Evolutionary conservation across 2,888 invertebrate species (phyloP).

Genomic region (Dioctria linearis): DNA sequence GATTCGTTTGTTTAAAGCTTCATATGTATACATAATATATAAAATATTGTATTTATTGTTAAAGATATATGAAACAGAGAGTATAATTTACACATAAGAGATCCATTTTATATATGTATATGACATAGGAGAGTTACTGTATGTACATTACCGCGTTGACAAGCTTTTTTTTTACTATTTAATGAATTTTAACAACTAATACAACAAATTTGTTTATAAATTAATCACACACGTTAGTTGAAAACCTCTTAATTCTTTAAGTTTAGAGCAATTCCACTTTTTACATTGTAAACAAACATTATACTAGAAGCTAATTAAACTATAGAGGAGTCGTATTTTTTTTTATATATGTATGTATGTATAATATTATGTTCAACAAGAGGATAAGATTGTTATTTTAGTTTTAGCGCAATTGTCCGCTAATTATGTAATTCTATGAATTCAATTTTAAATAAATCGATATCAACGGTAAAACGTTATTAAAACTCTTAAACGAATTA

Average conservation of each 20-base stretch:
- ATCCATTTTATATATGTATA: constrained; percentile 28
- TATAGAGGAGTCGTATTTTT: not conserved
- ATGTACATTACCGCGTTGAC: not conserved
- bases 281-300: not conserved
- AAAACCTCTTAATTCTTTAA: not conserved
- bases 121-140: not conserved
- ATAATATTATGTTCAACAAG: not conserved
- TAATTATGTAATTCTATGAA: constrained; percentile 33
- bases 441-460: constrained; percentile 29
- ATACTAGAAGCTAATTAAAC: no score
- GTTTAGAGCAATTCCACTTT: not conserved
- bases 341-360: not conserved
- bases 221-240: no score
- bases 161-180: no score
- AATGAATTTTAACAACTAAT: no score
- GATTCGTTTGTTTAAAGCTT: constrained; percentile 54
- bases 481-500: constrained; percentile 41
- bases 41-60: constrained; percentile 53
- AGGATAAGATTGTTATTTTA: constrained; percentile 10
- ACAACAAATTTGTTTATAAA: no score
- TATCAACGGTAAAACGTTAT: constrained; percentile 32
- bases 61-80: constrained; percentile 52
- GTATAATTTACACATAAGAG: constrained; percentile 52
- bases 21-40: constrained; percentile 18
- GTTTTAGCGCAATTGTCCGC: not conserved